phyloP scores from a whole-genome alignment of 2,888 invertebrate species.

The Pollenia griseotomentosa region DNA sequence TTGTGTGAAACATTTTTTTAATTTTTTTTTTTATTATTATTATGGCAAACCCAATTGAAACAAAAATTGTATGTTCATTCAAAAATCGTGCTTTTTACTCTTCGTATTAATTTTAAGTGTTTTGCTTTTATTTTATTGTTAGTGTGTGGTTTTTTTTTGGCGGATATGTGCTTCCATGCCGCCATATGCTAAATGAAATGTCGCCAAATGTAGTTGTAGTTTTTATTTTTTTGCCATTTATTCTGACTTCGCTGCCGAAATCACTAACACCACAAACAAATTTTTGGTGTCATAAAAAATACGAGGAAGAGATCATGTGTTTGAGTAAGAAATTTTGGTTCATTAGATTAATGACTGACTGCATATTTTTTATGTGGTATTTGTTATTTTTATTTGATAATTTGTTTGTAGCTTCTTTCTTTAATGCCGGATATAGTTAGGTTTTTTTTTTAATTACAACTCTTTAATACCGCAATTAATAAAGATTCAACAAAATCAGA shows the following conservation, averaged over 20 bases:
- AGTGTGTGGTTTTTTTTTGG: constrained; percentile 51
- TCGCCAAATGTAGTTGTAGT: constrained; percentile 65
- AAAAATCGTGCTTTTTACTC: constrained; percentile 2
- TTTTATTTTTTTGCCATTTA: constrained; percentile 7
- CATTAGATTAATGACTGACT: constrained; percentile 69
- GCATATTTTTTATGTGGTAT: constrained; percentile 28
- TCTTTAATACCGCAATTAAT: constrained; percentile 68
- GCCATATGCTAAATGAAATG: constrained; percentile 68
- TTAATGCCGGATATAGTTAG: constrained; percentile 67
- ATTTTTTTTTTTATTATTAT: neutral
- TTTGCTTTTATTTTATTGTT: constrained; percentile 37
- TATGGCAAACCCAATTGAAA: constrained; percentile 28
- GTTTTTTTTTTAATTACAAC: constrained; percentile 48
- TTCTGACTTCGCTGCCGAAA: constrained; percentile 49
- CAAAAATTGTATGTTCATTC: constrained; percentile 28
- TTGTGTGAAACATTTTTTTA: constrained; percentile 7
- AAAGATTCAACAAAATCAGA: constrained; percentile 53
- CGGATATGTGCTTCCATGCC: constrained; percentile 71
- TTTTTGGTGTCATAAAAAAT: constrained; percentile 15
- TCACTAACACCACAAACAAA: constrained; percentile 42
- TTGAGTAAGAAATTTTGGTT: constrained; percentile 38
- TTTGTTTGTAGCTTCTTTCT: constrained; percentile 34
- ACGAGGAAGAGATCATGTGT: neutral
- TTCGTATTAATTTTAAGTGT: constrained; percentile 7
- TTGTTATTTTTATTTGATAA: constrained; percentile 24